Evolutionary conservation across 2,888 invertebrate genomes (phyloP), one percentile per base, ranked within the genome.

Genomic region (Drosophila incognita): DNA sequence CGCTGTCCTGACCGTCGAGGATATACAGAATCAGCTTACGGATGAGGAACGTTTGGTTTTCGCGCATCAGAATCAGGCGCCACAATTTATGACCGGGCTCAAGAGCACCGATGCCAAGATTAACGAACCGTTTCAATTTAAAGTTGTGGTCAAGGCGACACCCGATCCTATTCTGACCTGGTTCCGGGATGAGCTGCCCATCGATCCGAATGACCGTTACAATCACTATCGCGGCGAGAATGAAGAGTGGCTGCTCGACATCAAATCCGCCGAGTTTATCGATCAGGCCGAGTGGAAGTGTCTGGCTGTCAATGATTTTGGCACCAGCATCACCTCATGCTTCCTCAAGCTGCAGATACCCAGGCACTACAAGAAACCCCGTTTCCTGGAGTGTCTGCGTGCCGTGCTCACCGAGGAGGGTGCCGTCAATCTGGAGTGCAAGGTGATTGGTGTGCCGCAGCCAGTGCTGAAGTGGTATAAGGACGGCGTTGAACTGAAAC

Each of bases 231-330:
- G 94, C 63, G 97, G 97, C 90, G 95, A 95, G 31, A 94, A 95
- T 49, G 97, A 97, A 27, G 94, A 94, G 21, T 97, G 96, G 92
- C 95, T 95, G 90, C 94, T 98, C 75, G 96, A 96, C 86, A 95
- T 98, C 46, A 94, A 94, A 63, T 94, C 95, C 69, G 94, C 97
- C 1, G 97, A 97, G 92, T 95, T 97, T 87, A 94, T 96, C 68
- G 98, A 98, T 91, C 97, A 97, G 93, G 97, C 97, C 0, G 97
- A 98, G 91, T 98, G 98, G 98, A 98, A 97, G 92, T 98, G 97
- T 91, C 96, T 98, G 4, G 97, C 97, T 10, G 95, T 96, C 68
- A 98, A 98, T 91, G 97, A 98, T 88, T 98, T 96, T 89, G 98
- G 98, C 0, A 97, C 97, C 88, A 97, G 97, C 82, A 95, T 97